phyloP scores from a whole-genome alignment of 2,797 vertebrate genomes.

The Bradypodion pumilum region DNA sequence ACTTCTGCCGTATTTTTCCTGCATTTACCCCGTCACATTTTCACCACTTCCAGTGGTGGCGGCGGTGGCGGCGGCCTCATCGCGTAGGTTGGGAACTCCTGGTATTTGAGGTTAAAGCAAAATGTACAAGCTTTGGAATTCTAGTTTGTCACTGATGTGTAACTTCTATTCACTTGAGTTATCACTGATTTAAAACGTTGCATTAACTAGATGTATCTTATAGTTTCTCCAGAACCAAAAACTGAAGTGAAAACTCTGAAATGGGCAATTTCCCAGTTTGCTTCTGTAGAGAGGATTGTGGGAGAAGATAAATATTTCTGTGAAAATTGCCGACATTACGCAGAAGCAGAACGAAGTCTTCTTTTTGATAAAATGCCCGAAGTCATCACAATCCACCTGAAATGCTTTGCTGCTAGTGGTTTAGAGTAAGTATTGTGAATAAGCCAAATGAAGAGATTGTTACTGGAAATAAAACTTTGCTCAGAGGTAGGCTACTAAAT shows the following conservation, averaged over 20 bases:
- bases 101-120: neutral
- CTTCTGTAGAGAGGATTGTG: conserved; percentile 96
- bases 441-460: conserved; percentile 17
- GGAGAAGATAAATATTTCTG: conserved; percentile 99
- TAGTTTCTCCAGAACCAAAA: conserved; percentile 97
- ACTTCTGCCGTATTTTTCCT: too few relatives aligned
- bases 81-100: too few relatives aligned
- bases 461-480: conserved; percentile 25
- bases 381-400: conserved; percentile 96
- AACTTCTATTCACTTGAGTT: neutral
- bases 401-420: conserved; percentile 95
- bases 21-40: too few relatives aligned
- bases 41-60: too few relatives aligned
- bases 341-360: conserved; percentile 95
- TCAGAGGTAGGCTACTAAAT: neutral
- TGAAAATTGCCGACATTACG: conserved; percentile 95
- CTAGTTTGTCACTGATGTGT: neutral
- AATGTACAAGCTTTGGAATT: neutral
- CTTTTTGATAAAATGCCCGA: conserved; percentile 97
- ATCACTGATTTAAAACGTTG: neutral
- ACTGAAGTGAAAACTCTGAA: conserved; percentile 91
- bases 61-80: too few relatives aligned
- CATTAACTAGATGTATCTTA: conserved; percentile 19
- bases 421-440: conserved; percentile 84
- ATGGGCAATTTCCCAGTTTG: conserved; percentile 97